Evolutionary conservation across 1,140 invertebrate species (phyloP), one percentile per base, ranked within the genome.

Genomic region (Zaprionus taronus): DNA sequence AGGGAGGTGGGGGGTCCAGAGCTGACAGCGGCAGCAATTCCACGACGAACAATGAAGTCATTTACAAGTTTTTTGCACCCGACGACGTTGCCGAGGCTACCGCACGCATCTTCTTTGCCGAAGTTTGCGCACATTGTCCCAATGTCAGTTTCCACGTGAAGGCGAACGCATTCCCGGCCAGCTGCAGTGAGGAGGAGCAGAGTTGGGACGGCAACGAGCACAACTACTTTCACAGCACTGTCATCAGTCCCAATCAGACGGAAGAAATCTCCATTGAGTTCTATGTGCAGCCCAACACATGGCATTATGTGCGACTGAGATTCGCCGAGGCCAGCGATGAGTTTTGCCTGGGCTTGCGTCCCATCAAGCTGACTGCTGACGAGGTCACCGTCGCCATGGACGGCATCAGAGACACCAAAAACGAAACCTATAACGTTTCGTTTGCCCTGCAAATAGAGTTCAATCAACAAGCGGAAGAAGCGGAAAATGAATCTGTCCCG

Each of bases 241-340:
- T 89, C 36, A 84, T 93, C 56, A 76, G 79, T 14, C 58, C 79
- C 5, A 91, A 92, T 77, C 80, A 92, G 64, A 90, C 85, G 14
- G 68, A 80, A 20, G 81, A 92, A 65, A 89, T 86, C 24, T 71
- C 80, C 15, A 83, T 91, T 64, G 79, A 89, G 0, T 96, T 96
- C 74, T 93, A 92, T 20, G 94, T 95, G 0, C 93, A 94, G 55
- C 93, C 94, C 28, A 93, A 92, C 49, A 79, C 93, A 5, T 95
- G 95, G 93, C 95, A 96, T 82, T 96, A 95, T 77, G 92, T 95
- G 4, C 81, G 93, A 24, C 73, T 95, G 14, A 73, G 73, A 56
- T 93, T 93, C 77, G 64, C 63, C 14, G 67, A 56, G 31, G n/a
- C 68, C 36, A 26, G 34, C 5, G 79, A 85, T 64, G 49, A 72